Evolutionary conservation across 92 coral and sea anemone species (phyloP), one percentile per base, ranked within the genome.

Genomic region (Palythoa grandis): DNA sequence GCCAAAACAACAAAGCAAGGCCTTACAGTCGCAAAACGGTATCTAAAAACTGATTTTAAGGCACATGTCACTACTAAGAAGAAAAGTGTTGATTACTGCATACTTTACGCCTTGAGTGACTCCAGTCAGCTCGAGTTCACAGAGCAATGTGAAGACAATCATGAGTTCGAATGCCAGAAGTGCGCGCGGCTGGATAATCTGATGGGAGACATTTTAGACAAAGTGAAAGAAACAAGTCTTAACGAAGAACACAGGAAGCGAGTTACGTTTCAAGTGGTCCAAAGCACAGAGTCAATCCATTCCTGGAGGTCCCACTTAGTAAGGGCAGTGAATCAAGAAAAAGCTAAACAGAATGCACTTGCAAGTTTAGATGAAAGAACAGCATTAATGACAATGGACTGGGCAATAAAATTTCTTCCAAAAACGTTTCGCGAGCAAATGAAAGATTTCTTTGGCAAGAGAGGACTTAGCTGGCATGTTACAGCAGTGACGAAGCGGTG

Each of bases 271-370:
- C 80, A 76, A 48, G 5, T 76, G 63, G 52, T 11, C 5, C 80
- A 76, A 76, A 48, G 80, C 63, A 11, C 39, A 39, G 80, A 76
- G 23, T 48, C 39, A 76, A 48, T 76, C 80, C 63, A 76, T 50
- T 50, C 80, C 63, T 53, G 80, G 80, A 53, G 52, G 63, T 54
- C 63, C 7, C 67, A 76, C 80, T 50, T 76, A 50, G 20, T 53
- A 24, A 19, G 79, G 20, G 61, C 79, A 38, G 79, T 75, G 22
- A 75, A 75, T 13, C 79, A 75, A 75, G 79, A 75, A 75, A 75
- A 75, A 52, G 79, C 79, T 16, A 75, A 75, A n/a, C 65, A 75
- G 40, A 65, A 75, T 75, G 79, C 79, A 75, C 79, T 75, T 13
- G 35, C 66, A 19, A 24, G 61, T 47, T 23, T 52, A 12, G 79